Evolutionary conservation across 2,113 vertebrate genomes (phyloP).

Genomic region (Psophia crepitans): DNA sequence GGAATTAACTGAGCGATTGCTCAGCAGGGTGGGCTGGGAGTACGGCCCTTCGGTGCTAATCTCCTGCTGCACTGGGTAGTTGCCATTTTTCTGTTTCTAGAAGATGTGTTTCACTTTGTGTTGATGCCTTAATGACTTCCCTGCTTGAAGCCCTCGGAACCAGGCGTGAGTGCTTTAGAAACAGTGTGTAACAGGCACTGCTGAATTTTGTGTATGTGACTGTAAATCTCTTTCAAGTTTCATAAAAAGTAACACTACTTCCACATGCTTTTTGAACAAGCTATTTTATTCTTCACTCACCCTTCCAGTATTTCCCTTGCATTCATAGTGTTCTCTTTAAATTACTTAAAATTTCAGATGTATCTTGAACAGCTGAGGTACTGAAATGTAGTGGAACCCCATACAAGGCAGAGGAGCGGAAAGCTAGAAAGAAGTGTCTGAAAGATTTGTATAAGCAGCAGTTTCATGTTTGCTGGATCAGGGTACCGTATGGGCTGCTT

Average conservation of each 20-base stretch:
- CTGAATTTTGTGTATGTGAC: not conserved
- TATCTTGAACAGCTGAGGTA: not conserved
- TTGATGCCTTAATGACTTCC: not conserved
- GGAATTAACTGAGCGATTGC: not conserved
- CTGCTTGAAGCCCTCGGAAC: not conserved
- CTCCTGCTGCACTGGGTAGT: not conserved
- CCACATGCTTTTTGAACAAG: not conserved
- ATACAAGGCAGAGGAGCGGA: not conserved
- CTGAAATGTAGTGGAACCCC: not conserved
- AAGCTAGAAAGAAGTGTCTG: not conserved
- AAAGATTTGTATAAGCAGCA: not conserved
- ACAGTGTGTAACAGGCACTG: not conserved
- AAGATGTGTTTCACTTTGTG: not conserved
- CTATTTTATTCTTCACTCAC: not conserved
- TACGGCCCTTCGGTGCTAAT: not conserved
- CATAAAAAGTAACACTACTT: not conserved
- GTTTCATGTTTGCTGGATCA: not conserved
- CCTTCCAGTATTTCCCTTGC: not conserved
- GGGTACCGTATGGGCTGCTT: not conserved
- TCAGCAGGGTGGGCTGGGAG: not conserved
- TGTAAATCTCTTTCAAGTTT: not conserved
- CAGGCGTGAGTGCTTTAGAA: not conserved
- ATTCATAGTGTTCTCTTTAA: not conserved
- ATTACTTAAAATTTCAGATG: not conserved
- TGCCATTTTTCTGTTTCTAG: not conserved